Conservation (phyloP, 2,797 vertebrate genomes). For the Valencia hispanica region DNA sequence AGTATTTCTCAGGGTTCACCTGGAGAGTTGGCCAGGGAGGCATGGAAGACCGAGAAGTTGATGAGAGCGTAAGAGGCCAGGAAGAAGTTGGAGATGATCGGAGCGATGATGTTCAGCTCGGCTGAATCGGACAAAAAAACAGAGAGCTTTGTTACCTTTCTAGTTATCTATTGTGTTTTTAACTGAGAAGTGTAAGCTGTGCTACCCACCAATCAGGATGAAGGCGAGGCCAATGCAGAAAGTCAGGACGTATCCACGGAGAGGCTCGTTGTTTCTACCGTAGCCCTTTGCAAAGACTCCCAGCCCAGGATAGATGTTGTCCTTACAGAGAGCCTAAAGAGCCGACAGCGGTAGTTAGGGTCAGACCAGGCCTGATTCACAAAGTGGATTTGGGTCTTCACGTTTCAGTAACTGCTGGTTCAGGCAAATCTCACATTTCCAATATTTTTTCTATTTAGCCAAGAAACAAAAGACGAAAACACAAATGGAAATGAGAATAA, state of each 20-base stretch:
- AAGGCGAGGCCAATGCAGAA: conserved; percentile 96
- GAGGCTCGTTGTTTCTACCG: conserved; percentile 96
- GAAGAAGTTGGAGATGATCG: conserved; percentile 99
- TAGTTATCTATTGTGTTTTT: not conserved
- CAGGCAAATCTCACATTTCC: not conserved
- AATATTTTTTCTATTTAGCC: not conserved
- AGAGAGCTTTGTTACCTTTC: not conserved
- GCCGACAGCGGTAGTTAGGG: not conserved
- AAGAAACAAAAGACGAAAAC: not conserved
- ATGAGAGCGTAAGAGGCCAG: conserved; percentile 97
- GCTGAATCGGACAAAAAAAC: conserved; percentile 76
- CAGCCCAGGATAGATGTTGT: conserved; percentile 96
- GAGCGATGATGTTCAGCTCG: conserved; percentile 94
- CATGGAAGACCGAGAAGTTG: conserved; percentile 98
- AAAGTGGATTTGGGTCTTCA: not conserved
- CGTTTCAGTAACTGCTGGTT: not conserved
- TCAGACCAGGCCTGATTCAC: not conserved
- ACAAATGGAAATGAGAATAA: not conserved
- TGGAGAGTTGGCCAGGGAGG: conserved; percentile 96
- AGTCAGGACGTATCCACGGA: conserved; percentile 93
- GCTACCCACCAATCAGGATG: conserved; percentile 91
- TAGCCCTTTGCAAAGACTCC: conserved; percentile 94
- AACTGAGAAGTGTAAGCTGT: not conserved
- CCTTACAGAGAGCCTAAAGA: conserved; percentile 92
- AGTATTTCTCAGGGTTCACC: conserved; percentile 74